A percentile compares a stretch with the other conserved stretches of the same genome.
These are phyloP conservation scores for Apodemia mormo DNA, from an alignment of 2,888 invertebrate genomes.

Conservation along the genomic window DNA sequence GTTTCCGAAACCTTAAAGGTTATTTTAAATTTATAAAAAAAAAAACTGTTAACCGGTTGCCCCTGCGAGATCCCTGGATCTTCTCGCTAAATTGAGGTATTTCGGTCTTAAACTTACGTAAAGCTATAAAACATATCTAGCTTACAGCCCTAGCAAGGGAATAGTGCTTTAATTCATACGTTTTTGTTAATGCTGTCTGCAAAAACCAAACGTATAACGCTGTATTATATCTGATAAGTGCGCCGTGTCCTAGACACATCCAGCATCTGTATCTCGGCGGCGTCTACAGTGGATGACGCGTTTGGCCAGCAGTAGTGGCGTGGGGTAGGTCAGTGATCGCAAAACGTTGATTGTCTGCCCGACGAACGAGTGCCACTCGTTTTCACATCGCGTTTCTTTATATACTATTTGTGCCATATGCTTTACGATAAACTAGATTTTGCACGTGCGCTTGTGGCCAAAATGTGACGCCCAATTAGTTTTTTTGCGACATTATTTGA, in stretches of 20 bases:
- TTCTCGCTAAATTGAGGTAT: too few species aligned
- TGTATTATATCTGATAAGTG: too few species aligned
- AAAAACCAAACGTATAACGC: too few species aligned
- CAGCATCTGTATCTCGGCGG: constrained; percentile 35
- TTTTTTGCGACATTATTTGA: background rate
- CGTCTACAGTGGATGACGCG: constrained; percentile 54
- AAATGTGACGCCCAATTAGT: background rate
- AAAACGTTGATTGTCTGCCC: constrained; percentile 50
- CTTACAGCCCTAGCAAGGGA: too few species aligned
- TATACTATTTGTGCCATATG: constrained; percentile 29
- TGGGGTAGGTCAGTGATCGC: constrained; percentile 75
- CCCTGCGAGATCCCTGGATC: too few species aligned
- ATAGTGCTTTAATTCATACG: too few species aligned
- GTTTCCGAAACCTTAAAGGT: too few species aligned
- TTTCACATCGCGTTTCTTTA: constrained; percentile 34
- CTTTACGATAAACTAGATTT: constrained; percentile 12
- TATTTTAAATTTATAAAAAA: too few species aligned
- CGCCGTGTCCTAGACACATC: constrained; percentile 35
- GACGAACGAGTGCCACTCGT: constrained; percentile 29
- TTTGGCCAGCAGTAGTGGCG: constrained; percentile 49
- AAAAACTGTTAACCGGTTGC: too few species aligned
- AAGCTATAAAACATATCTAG: too few species aligned
- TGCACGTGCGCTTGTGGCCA: background rate
- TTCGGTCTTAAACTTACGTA: too few species aligned
- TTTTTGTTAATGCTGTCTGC: too few species aligned